Evolutionary conservation across 2,888 invertebrate species (phyloP).

Genomic region (Acronicta psi): DNA sequence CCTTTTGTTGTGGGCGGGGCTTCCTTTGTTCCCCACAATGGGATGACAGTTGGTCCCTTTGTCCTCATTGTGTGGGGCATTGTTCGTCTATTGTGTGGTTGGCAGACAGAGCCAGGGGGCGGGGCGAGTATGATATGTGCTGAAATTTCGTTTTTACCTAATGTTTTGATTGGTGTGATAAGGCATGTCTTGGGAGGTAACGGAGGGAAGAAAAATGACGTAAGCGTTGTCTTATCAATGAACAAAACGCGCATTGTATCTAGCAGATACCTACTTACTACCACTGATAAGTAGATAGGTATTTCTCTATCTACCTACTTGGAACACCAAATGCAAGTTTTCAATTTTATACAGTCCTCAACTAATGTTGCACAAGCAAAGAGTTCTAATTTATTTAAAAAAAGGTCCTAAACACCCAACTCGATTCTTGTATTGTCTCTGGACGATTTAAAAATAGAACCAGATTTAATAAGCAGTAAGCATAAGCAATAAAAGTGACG

Average conservation of each 20-base stretch:
- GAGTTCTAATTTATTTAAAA: no score
- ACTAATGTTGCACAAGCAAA: no score
- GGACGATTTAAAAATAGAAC: no score
- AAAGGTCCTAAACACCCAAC: no score
- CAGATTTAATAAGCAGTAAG: neutral
- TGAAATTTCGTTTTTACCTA: slow-evolving; percentile 69
- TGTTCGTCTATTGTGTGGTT: slow-evolving; percentile 69
- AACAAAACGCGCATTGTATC: no score
- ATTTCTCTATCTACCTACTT: no score
- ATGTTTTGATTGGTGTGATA: slow-evolving; percentile 53
- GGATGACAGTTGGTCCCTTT: slow-evolving; percentile 84
- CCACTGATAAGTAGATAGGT: no score
- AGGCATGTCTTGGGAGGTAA: slow-evolving; percentile 16
- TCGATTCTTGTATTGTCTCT: no score
- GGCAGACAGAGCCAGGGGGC: slow-evolving; percentile 54
- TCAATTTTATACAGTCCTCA: no score
- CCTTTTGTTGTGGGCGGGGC: slow-evolving; percentile 80
- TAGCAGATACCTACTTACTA: no score
- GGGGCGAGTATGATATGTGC: slow-evolving; percentile 61
- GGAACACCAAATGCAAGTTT: no score
- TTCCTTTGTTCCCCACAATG: slow-evolving; percentile 83
- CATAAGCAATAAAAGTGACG: slow-evolving; percentile 44
- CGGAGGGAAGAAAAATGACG: slow-evolving; percentile 2
- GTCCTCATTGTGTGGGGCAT: slow-evolving; percentile 77
- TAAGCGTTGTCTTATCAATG: neutral